Conservation (phyloP, 2,888 invertebrate genomes). For the Hemithea aestivaria region DNA sequence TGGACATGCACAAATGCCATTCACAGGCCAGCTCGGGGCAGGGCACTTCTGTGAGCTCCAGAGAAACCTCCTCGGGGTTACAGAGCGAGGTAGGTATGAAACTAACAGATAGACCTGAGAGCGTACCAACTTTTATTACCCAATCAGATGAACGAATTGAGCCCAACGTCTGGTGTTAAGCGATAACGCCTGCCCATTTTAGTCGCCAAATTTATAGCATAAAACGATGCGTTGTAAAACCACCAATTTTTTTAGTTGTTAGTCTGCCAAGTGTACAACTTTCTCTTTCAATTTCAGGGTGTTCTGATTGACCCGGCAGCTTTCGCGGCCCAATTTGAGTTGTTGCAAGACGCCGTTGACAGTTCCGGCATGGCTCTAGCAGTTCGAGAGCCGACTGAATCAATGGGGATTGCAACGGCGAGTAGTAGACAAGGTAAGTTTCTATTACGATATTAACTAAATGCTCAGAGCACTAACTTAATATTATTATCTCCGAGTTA, state of each 20-base stretch:
- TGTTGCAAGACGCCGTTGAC: constrained; percentile 32
- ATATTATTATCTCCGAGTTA: no score
- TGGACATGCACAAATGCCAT: constrained; percentile 68
- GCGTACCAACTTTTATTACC: no score
- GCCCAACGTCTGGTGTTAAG: no score
- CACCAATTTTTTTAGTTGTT: no score
- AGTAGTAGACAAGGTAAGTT: constrained; percentile 34
- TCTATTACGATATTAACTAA: not conserved
- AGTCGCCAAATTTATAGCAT: no score
- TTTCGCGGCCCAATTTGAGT: constrained; percentile 42
- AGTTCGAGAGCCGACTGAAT: constrained; percentile 5
- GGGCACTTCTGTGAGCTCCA: constrained; percentile 61
- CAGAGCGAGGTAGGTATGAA: constrained; percentile 50
- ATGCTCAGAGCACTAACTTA: no score
- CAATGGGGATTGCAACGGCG: constrained; percentile 28
- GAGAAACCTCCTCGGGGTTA: constrained; percentile 51
- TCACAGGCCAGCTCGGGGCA: constrained; percentile 67
- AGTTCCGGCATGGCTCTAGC: constrained; percentile 24
- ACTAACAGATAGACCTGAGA: not conserved
- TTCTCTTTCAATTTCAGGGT: constrained; percentile 45
- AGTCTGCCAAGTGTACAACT: no score
- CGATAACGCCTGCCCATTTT: no score
- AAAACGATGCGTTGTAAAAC: no score
- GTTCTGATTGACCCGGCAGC: constrained; percentile 50
- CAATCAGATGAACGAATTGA: no score